These are phyloP conservation scores for Arge pagana DNA, from an alignment of 2,888 invertebrate species.

Conservation along the genomic window DNA sequence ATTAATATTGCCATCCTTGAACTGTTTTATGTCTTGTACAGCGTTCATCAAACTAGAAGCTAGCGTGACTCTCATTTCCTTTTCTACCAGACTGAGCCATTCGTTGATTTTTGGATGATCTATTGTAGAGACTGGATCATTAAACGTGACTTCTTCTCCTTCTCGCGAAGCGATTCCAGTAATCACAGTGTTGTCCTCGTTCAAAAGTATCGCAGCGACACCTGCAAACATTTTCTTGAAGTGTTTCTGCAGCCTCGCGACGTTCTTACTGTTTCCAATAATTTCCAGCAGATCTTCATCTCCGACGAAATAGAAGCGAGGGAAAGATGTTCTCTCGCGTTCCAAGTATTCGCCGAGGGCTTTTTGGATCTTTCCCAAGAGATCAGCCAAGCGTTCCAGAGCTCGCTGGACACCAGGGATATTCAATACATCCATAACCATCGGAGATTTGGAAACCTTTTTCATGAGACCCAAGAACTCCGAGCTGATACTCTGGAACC, in stretches of 20 bases:
- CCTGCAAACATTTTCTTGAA: constrained; percentile 99
- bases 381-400: constrained; percentile 93
- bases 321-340: constrained; percentile 96
- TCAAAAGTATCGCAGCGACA: constrained; percentile 90
- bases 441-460: constrained; percentile 95
- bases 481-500: constrained; percentile 96
- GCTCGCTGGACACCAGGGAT: constrained; percentile 95
- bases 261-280: constrained; percentile 99
- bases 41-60: constrained; percentile 91
- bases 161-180: constrained; percentile 93
- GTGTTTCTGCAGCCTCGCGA: constrained; percentile 96
- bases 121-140: constrained; percentile 82
- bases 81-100: constrained; percentile 95
- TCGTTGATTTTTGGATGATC: constrained; percentile 99
- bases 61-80: constrained; percentile 95
- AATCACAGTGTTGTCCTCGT: constrained; percentile 91
- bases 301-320: constrained; percentile 98
- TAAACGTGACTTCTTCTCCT: constrained; percentile 90
- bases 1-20: constrained; percentile 86
- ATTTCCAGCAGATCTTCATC: constrained; percentile 99
- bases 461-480: constrained; percentile 99
- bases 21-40: constrained; percentile 88
- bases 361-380: constrained; percentile 98
- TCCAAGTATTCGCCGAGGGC: constrained; percentile 99
- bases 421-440: constrained; percentile 98